These are phyloP conservation scores for Lordiphosa andalusiaca DNA, from an alignment of 2,888 invertebrate species.

Conservation along the genomic window DNA sequence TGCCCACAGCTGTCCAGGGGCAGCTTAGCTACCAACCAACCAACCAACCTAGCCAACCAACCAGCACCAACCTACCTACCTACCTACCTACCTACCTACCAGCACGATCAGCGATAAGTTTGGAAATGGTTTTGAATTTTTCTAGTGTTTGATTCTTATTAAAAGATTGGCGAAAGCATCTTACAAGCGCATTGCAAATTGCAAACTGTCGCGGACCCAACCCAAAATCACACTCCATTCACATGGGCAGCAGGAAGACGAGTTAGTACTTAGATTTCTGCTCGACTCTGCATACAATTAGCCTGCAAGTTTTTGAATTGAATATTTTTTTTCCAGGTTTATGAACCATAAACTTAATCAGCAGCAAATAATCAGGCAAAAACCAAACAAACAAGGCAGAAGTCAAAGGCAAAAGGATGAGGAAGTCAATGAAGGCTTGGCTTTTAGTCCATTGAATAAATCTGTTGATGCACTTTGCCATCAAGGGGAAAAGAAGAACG, in stretches of 20 bases:
- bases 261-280: slow-evolving; percentile 3
- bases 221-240: slow-evolving; percentile 47
- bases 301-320: slow-evolving; percentile 60
- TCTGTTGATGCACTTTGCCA: slow-evolving; percentile 26
- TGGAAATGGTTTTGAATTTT: slow-evolving; percentile 69
- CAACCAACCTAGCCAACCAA: not conserved
- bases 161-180: slow-evolving; percentile 74
- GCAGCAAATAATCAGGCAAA: slow-evolving; percentile 52
- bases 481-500: not conserved
- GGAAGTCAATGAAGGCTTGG: slow-evolving; percentile 38
- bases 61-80: slow-evolving; percentile 13
- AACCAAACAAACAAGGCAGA: slow-evolving; percentile 42
- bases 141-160: slow-evolving; percentile 77
- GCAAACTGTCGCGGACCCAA: slow-evolving; percentile 60
- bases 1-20: slow-evolving; percentile 7
- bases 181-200: slow-evolving; percentile 64
- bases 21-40: not conserved
- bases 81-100: slow-evolving; percentile 55
- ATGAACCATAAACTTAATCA: slow-evolving; percentile 70
- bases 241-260: slow-evolving; percentile 12
- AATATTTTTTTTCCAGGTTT: slow-evolving; percentile 41
- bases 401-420: slow-evolving; percentile 31
- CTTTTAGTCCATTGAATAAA: slow-evolving; percentile 25
- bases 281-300: slow-evolving; percentile 67
- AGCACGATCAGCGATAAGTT: slow-evolving; percentile 72